Evolutionary conservation across 2,888 invertebrate genomes (phyloP).

Genomic region (Gastracanthus pulcherrimus): DNA sequence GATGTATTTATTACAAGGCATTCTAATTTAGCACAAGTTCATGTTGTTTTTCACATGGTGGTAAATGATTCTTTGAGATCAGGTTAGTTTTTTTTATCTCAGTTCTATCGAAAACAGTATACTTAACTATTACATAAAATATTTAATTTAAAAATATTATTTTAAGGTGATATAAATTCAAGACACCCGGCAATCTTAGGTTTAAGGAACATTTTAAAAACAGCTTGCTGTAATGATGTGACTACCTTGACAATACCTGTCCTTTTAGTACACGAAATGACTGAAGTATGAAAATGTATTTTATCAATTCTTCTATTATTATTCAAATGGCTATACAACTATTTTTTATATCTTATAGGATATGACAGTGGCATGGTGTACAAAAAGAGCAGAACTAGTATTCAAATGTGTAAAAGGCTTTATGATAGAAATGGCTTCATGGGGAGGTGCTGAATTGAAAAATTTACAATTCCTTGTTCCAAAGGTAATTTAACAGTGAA

Average conservation of each 20-base stretch:
- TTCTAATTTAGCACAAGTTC: conserved; percentile 95
- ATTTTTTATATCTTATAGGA: conserved; percentile 82
- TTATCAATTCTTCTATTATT: background rate
- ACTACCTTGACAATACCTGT: conserved; percentile 96
- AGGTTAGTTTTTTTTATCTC: conserved; percentile 70
- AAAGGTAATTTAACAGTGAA: conserved; percentile 82
- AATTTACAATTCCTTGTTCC: conserved; percentile 93
- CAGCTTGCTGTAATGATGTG: conserved; percentile 96
- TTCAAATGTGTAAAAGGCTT: conserved; percentile 99
- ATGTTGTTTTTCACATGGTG: conserved; percentile 97
- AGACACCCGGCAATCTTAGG: conserved; percentile 97
- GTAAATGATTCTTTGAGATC: conserved; percentile 87
- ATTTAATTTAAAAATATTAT: conserved; percentile 55
- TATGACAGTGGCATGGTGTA: conserved; percentile 98
- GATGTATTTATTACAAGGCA: conserved; percentile 93
- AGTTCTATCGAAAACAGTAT: background rate
- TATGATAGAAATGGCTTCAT: conserved; percentile 98
- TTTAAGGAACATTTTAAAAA: conserved; percentile 94
- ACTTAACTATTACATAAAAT: background rate
- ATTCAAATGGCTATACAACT: background rate
- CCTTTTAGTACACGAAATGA: conserved; percentile 94
- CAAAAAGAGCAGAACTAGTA: conserved; percentile 96
- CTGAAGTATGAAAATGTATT: conserved; percentile 83
- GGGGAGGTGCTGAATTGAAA: conserved; percentile 93
- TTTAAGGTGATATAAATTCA: conserved; percentile 92